phyloP scores from a whole-genome alignment of 2,113 vertebrate genomes.

The Melanerpes formicivorus region DNA sequence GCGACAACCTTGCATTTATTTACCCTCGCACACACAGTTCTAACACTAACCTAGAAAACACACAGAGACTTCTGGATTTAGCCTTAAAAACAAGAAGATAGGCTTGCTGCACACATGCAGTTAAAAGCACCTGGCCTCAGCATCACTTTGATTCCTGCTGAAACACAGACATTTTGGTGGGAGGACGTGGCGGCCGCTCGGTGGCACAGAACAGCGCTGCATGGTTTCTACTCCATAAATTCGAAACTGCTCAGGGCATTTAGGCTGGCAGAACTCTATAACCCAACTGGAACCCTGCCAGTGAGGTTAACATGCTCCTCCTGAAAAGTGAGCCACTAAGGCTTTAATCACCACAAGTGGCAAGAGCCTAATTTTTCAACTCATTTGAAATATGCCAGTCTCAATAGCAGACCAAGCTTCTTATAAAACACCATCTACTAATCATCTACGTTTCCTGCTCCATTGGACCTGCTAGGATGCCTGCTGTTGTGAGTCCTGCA shows the following conservation, averaged over 20 bases:
- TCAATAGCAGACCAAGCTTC: not conserved
- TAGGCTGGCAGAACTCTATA: slow-evolving; percentile 46
- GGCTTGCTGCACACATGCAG: not conserved
- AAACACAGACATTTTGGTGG: not conserved
- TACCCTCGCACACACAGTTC: not conserved
- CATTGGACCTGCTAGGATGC: not conserved
- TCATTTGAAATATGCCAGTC: slow-evolving; percentile 32
- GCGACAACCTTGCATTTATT: accelerated
- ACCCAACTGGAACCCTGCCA: not conserved
- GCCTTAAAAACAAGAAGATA: not conserved
- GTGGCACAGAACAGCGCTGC: not conserved
- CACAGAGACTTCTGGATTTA: not conserved
- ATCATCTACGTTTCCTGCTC: not conserved
- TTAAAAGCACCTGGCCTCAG: not conserved
- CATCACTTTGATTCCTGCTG: not conserved
- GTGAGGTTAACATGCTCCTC: slow-evolving; percentile 8
- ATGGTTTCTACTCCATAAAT: not conserved
- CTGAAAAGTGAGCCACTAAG: slow-evolving; percentile 38
- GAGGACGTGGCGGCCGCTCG: not conserved
- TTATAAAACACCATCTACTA: slow-evolving; percentile 2
- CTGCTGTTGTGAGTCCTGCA: not conserved
- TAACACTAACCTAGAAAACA: not conserved
- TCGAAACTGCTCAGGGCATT: slow-evolving; percentile 49
- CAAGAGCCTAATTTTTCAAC: slow-evolving; percentile 50
- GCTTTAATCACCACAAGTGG: slow-evolving; percentile 51